Evolutionary conservation across 2,888 invertebrate genomes (phyloP).

Genomic region (Litoditis marina): DNA sequence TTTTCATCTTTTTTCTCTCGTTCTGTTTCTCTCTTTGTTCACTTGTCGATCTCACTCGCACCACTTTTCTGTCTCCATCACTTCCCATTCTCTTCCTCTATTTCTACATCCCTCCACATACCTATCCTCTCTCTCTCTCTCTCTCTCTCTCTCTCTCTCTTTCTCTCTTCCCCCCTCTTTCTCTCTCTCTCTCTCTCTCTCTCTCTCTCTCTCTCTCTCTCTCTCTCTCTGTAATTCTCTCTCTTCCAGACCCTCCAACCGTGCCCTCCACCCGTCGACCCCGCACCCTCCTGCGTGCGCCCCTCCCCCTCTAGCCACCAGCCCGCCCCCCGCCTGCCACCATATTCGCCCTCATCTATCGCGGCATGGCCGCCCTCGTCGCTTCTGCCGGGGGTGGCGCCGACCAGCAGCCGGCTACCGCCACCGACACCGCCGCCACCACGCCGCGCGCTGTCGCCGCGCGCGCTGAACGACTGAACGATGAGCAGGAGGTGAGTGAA

Average conservation of each 20-base stretch:
- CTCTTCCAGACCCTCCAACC: not conserved
- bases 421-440: conserved; percentile 1
- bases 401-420: conserved; percentile 7
- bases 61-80: too few relatives aligned
- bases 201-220: conserved; percentile 7
- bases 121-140: not conserved
- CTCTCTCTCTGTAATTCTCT: not conserved
- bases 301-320: conserved; percentile 6
- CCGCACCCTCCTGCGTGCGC: conserved; percentile 12
- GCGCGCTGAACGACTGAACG: conserved; percentile 5
- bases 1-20: too few relatives aligned
- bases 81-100: not conserved
- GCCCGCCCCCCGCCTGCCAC: too few relatives aligned
- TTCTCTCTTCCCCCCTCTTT: not conserved
- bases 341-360: conserved; percentile 29
- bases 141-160: conserved; percentile 1
- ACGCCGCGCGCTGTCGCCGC: not conserved
- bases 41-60: too few relatives aligned
- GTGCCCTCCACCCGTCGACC: conserved; percentile 12
- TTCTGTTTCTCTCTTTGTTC: too few relatives aligned
- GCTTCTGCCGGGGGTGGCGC: conserved; percentile 23
- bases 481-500: conserved; percentile 7
- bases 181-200: conserved; percentile 4
- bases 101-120: not conserved
- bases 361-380: conserved; percentile 35